Conservation (phyloP, 2,888 invertebrate genomes). For the Epinotia demarniana region DNA sequence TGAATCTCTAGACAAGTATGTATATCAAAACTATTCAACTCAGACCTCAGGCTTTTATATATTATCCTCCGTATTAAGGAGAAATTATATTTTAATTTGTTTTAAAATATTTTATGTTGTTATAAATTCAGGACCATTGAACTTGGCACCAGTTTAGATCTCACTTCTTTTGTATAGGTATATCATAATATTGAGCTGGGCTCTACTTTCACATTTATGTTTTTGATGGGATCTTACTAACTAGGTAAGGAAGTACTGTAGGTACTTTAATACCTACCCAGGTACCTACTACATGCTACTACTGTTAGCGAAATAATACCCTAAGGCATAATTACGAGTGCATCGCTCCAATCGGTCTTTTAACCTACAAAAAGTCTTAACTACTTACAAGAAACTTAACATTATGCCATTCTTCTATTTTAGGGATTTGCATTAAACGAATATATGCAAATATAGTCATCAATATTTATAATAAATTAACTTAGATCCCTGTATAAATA, state of each 20-base stretch:
- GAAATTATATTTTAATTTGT: too few species aligned
- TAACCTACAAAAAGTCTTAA: neutral
- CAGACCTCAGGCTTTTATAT: too few species aligned
- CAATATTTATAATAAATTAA: slow-evolving; percentile 19
- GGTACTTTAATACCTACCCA: neutral
- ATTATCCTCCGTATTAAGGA: too few species aligned
- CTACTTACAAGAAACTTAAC: neutral
- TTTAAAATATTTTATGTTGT: too few species aligned
- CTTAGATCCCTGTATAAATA: slow-evolving; percentile 7
- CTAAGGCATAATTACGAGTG: neutral
- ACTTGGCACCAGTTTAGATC: too few species aligned
- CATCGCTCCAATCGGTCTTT: neutral
- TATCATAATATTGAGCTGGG: too few species aligned
- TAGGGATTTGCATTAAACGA: neutral
- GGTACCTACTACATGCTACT: too few species aligned
- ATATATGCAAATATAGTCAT: slow-evolving; percentile 18
- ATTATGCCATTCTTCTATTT: neutral
- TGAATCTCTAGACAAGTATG: too few species aligned
- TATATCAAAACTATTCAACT: too few species aligned
- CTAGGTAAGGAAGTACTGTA: neutral
- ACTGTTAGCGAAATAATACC: neutral
- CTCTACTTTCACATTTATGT: too few species aligned
- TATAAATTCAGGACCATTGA: too few species aligned
- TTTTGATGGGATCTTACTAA: neutral
- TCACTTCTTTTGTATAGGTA: too few species aligned